Evolutionary conservation across 2,797 vertebrate genomes (phyloP), one percentile per base, ranked within the genome.

Genomic region (Phrynocephalus guinanensis): DNA sequence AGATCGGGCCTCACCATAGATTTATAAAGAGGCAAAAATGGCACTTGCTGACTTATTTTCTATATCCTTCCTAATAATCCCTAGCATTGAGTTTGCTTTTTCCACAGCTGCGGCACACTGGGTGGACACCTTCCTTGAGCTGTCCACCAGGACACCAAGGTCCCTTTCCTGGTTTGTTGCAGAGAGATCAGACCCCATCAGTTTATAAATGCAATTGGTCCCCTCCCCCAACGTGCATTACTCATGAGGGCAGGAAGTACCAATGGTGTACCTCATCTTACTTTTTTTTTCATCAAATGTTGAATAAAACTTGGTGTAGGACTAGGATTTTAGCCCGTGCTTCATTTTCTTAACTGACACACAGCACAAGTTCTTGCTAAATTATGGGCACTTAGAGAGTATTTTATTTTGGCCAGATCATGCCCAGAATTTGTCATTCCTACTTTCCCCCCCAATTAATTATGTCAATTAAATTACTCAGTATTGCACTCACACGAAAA

Each of bases 381-480:
- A 79, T 52, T 68, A 20, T 8, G 52, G 48, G 84, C 3, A 33
- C 6, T 66, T 82, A 18, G 1, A 28, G 60, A 86, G 16, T 44
- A 60, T 18, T 33, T 86, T 52, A 67, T 20, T 75, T 82, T 67
- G 63, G 28, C 86, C 81, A 71, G 22, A 67, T 87, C 71, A 44
- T 48, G 33, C 24, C n/a, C 52, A 63, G 79, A 63, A 86, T 73
- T 72, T 81, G 68, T 81, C 85, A 81, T 84, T 33, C 8, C n/a
- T 2, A 13, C 38, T 33, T 13, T 22, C 4, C 28, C 15, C 50
- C 71, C 72, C 56, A 84, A 66, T 11, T n/a, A 68, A 81, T 63
- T n/a, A 18, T 30, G 24, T 44, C 44, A 52, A 33, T 67, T 52
- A n/a, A 82, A 87, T 87, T n/a, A 73, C 26, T 73, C 68, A 66